phyloP scores from a whole-genome alignment of 2,113 vertebrate genomes.

The Larimichthys polyactis region DNA sequence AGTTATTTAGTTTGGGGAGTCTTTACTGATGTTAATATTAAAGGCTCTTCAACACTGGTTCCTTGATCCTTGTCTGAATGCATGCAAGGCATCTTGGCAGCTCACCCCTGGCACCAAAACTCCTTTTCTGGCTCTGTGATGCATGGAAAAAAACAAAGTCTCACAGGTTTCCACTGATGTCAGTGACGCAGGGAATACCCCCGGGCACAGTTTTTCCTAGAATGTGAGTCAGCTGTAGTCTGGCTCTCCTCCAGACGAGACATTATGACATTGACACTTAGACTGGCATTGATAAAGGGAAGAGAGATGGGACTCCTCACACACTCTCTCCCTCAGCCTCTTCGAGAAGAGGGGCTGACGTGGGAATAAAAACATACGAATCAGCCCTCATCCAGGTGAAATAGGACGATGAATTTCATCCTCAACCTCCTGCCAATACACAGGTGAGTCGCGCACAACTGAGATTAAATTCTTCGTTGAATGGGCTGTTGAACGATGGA shows the following conservation, averaged over 20 bases:
- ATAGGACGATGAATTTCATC: slow-evolving; percentile 41
- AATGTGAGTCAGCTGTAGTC: slow-evolving; percentile 56
- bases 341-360: slow-evolving; percentile 1
- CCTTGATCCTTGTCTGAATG: not conserved
- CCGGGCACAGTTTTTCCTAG: not conserved
- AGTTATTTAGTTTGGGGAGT: not conserved
- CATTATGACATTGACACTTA: slow-evolving; percentile 30
- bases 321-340: slow-evolving; percentile 3
- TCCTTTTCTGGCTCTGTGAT: slow-evolving; percentile 35
- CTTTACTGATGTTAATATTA: not conserved
- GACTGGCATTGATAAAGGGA: not conserved
- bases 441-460: slow-evolving; percentile 56
- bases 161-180: slow-evolving; percentile 13
- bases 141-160: not conserved
- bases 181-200: not conserved
- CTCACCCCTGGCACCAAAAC: not conserved
- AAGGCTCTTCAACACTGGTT: not conserved
- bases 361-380: not conserved
- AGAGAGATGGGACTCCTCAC: not conserved
- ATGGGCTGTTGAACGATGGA: not conserved
- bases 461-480: not conserved
- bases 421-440: slow-evolving; percentile 14
- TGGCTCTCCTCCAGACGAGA: slow-evolving; percentile 42
- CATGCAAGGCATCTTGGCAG: not conserved
- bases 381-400: not conserved